Evolutionary conservation across 2,113 vertebrate species (phyloP).

Genomic region (Mesembrinibis cayennensis): DNA sequence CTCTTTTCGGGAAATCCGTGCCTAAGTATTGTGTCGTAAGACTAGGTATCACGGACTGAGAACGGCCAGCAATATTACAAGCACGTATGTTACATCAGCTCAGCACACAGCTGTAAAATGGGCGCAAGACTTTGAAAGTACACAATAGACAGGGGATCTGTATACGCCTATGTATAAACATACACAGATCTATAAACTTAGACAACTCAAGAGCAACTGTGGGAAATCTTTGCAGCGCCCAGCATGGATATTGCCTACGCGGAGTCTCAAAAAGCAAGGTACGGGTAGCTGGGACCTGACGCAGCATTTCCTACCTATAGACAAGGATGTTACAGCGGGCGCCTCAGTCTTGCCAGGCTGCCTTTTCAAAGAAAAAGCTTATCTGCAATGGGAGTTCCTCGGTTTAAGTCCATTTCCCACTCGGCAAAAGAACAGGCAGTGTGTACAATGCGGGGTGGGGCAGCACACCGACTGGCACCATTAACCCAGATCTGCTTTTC

Average conservation of each 20-base stretch:
- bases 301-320: fast-evolving
- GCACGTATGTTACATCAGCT: background rate
- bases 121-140: background rate
- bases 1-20: background rate
- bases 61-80: background rate
- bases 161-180: too few species aligned
- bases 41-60: background rate
- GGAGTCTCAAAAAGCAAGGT: background rate
- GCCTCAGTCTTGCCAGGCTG: background rate
- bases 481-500: background rate
- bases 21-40: background rate
- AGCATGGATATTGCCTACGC: background rate
- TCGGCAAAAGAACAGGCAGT: background rate
- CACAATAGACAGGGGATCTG: background rate
- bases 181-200: fast-evolving
- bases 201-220: background rate
- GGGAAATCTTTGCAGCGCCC: background rate
- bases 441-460: slow-evolving; percentile 27
- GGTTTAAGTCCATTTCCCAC: background rate
- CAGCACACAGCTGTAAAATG: background rate
- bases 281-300: background rate
- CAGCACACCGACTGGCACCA: background rate
- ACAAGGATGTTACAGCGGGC: background rate
- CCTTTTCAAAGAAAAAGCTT: background rate
- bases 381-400: background rate